phyloP scores from a whole-genome alignment of 2,888 invertebrate species.

The Hoplodrina ambigua region DNA sequence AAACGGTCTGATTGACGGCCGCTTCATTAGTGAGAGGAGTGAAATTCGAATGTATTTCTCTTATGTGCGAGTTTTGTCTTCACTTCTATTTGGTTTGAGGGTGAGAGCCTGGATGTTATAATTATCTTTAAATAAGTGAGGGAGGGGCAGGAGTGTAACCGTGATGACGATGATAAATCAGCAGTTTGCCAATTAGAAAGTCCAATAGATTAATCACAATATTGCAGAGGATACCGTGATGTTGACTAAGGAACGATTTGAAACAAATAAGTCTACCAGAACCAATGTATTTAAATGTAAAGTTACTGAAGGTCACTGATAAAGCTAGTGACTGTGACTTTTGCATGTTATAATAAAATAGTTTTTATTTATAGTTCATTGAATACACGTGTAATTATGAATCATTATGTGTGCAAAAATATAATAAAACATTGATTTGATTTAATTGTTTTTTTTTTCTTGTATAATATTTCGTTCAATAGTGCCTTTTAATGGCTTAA shows the following conservation, averaged over 20 bases:
- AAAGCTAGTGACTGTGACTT: too few species aligned
- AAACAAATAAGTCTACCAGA: not conserved
- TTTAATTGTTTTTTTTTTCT: too few species aligned
- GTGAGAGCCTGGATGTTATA: not conserved
- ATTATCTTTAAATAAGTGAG: not conserved
- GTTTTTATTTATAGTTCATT: too few species aligned
- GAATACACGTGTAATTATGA: too few species aligned
- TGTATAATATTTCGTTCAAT: too few species aligned
- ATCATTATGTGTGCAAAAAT: too few species aligned
- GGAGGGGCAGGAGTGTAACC: not conserved
- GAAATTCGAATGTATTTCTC: conserved; percentile 62
- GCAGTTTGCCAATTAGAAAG: not conserved
- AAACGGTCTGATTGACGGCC: conserved; percentile 84
- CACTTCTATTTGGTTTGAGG: conserved; percentile 1
- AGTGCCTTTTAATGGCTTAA: too few species aligned
- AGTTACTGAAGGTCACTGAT: not conserved
- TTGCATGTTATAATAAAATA: too few species aligned
- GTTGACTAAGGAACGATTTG: not conserved
- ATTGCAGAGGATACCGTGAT: not conserved
- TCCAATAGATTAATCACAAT: not conserved
- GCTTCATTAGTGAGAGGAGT: conserved; percentile 79
- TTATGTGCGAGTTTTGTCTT: conserved; percentile 34
- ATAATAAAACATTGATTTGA: too few species aligned
- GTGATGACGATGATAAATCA: not conserved
- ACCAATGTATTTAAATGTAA: not conserved